Conservation (phyloP, 1,140 invertebrate genomes). For the Drosophila sucinea region DNA sequence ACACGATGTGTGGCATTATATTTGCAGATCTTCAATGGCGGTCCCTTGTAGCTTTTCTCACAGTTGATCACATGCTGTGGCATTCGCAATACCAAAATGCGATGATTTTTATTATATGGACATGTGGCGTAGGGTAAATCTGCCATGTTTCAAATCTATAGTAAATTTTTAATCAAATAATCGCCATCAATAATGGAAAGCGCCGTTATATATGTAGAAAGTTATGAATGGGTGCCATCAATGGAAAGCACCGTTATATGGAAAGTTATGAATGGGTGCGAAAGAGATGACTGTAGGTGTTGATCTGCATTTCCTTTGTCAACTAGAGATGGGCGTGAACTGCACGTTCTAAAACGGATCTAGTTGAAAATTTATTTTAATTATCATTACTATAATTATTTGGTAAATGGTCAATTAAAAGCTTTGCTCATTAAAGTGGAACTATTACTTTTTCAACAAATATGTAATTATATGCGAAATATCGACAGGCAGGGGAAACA, state of each 20-base stretch:
- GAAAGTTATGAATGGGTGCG: background rate
- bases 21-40: constrained; percentile 63
- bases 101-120: constrained; percentile 61
- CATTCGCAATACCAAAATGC: constrained; percentile 61
- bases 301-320: too few relatives aligned
- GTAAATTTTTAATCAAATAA: background rate
- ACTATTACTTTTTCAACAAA: too few relatives aligned
- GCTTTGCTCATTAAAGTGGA: too few relatives aligned
- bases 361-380: too few relatives aligned
- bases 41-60: constrained; percentile 56
- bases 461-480: too few relatives aligned
- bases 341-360: too few relatives aligned
- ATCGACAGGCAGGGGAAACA: too few relatives aligned
- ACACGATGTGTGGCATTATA: constrained; percentile 76
- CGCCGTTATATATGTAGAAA: constrained; percentile 52
- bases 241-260: constrained; percentile 56
- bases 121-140: constrained; percentile 52
- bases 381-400: too few relatives aligned
- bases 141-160: constrained; percentile 40
- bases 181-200: constrained; percentile 11
- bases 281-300: constrained; percentile 10
- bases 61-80: constrained; percentile 70
- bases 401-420: too few relatives aligned
- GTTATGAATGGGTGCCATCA: background rate
- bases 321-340: too few relatives aligned